These are phyloP conservation scores for Vollenhovia emeryi DNA, from an alignment of 1,140 invertebrate species.

Conservation along the genomic window DNA sequence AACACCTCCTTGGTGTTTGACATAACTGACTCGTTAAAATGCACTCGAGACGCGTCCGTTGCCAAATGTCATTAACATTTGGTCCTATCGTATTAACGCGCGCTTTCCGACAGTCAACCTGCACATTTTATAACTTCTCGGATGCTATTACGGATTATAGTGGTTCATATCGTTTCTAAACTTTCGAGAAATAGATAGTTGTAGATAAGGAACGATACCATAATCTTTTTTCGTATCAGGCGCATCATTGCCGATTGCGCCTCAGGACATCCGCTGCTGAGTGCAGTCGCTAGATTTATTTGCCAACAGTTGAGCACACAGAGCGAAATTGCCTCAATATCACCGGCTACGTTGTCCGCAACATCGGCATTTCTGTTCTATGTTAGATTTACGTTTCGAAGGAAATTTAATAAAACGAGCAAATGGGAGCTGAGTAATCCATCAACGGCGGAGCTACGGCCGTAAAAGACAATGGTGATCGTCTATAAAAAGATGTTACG, in stretches of 20 bases:
- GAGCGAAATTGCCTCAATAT: constrained; percentile 36
- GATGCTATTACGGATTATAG: neutral
- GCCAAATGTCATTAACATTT: neutral
- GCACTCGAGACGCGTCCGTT: neutral
- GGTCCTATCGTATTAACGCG: neutral
- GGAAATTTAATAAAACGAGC: constrained; percentile 25
- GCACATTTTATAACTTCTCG: neutral
- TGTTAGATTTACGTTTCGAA: neutral
- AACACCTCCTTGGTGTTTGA: constrained; percentile 45
- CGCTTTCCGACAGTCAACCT: neutral
- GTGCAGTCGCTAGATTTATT: constrained; percentile 15
- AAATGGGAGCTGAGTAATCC: neutral
- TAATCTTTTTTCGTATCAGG: neutral
- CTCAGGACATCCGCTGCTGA: neutral
- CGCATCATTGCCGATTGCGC: constrained; percentile 1
- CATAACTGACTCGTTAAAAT: constrained; percentile 11
- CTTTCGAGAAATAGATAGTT: neutral
- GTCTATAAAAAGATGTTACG: constrained; percentile 36
- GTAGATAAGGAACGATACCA: constrained; percentile 28
- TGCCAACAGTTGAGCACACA: constrained; percentile 24
- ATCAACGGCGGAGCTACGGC: neutral
- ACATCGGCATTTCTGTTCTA: neutral
- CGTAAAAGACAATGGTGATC: constrained; percentile 1
- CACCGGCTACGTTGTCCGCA: neutral
- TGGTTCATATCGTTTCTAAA: neutral